phyloP scores from a whole-genome alignment of 2,888 invertebrate genomes.

The Theodoxus fluviatilis region DNA sequence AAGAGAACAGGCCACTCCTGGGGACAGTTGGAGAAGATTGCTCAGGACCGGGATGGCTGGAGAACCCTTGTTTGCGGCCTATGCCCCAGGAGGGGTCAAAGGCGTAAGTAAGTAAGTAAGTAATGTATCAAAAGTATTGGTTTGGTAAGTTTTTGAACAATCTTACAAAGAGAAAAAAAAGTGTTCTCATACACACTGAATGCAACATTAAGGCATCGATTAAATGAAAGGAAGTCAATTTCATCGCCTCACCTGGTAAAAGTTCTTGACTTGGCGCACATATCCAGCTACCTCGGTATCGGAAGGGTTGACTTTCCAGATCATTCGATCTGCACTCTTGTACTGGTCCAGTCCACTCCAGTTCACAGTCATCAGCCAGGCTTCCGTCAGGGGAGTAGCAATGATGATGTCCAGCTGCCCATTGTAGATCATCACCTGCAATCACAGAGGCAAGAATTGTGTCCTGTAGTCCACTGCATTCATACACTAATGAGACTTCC shows the following conservation, averaged over 20 bases:
- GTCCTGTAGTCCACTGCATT: neutral
- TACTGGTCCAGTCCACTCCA: conserved; percentile 76
- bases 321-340: conserved; percentile 69
- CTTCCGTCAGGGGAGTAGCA: conserved; percentile 84
- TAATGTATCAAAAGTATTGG: neutral
- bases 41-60: too few species aligned
- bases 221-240: neutral
- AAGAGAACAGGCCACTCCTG: too few species aligned
- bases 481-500: too few species aligned
- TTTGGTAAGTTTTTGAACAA: neutral
- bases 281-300: conserved; percentile 62
- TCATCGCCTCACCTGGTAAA: conserved; percentile 50
- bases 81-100: too few species aligned
- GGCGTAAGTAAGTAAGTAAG: too few species aligned
- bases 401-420: conserved; percentile 92
- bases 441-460: neutral
- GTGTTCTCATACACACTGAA: neutral
- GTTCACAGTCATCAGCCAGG: conserved; percentile 77
- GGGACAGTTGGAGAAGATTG: too few species aligned
- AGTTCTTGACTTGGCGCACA: conserved; percentile 53
- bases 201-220: neutral
- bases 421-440: conserved; percentile 79
- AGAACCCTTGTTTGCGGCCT: too few species aligned
- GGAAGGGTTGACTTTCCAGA: conserved; percentile 71
- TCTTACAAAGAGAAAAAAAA: neutral